Base-by-base conservation (phyloP, 2,888 invertebrate genomes). In the Nymphalis urticae region DNA sequence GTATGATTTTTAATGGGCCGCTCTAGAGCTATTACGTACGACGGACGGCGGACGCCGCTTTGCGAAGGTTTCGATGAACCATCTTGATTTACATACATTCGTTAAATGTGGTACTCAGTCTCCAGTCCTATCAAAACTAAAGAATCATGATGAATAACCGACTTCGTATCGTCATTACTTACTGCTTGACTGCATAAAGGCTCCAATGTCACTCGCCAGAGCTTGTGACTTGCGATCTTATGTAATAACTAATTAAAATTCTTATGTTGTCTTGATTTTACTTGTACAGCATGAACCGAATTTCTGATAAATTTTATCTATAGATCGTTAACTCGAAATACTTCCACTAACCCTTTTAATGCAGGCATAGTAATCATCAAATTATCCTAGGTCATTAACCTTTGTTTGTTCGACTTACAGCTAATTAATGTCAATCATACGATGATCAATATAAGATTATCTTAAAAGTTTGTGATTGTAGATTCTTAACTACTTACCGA, bases 1-100 rank as follows among this genome's bases (percentile, higher is more conserved):
- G 83, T 85, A 86, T 77, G 84, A 85, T 85, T 87, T 86, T 87
- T 87, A 87, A 86, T 85, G 81, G 83, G 79, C 74, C 77, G 73
- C 76, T 79, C 79, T 78, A 79, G 70, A 72, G 76, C 77, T 75
- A 77, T 77, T 73, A 70, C 77, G 79, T 79, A 71, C 81, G 77
- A 78, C 71, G 71, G 68, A 62, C 73, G 75, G 62, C 70, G 65
- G 70, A 69, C 60, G 69, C 69, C 70, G 64, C 68, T 67, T 64
- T 62, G 63, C 66, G 64, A 69, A 60, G 70, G 54, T 71, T 56
- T 73, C 76, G 72, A 76, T 70, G 74, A 74, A 70, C 59, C 71
- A 68, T 73, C 73, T n/a, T 70, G 50, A 56, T 69, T 70, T 73
- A 71, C 74, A 71, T 73, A 71, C 74, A 75, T 68, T 73, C 71